Evolutionary conservation across 2,888 invertebrate genomes (phyloP), one percentile per base, ranked within the genome.

Genomic region (Drosophila fungiperda): DNA sequence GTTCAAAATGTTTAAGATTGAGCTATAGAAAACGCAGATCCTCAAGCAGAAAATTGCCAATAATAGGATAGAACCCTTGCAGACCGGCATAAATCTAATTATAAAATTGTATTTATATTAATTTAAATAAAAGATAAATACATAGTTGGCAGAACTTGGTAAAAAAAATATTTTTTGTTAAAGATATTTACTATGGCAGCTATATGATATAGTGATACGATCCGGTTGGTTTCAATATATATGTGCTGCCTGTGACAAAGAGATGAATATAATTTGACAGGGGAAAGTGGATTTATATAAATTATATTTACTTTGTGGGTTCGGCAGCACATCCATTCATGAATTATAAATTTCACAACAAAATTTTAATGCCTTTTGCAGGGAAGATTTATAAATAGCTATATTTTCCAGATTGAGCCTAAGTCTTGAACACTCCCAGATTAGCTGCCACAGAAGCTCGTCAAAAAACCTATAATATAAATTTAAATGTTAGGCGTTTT

Each of bases 41-140:
- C 33, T 54, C 36, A 55, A 52, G 52, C 42, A 38, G 12, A 20
- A 45, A 50, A 45, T 26, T 55, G 54, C n/a, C 59, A 52, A 29
- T 38, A 40, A 29, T n/a, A 4, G 7, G 4, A 23, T 15, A 23
- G 15, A 45, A 23, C 23, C 7, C 15, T 23, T 45, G 23, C 7
- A 23, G 23, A 20, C 45, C 20, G 42, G 42, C 6, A 20, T 42
- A 15, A 12, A 45, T 42, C 20, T 42, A 20, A 45, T 12, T 45
- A 20, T 20, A 7, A 7, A 45, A 20, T 8, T 17, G 9, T 23
- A 12, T 23, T 15, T 45, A 7, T 26, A 45, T 17, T 38, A 8
- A 38, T 45, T 45, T 7, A 4, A 23, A 45, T 45, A 38, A 8
- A 3, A 17, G 8, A 35, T 12, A 11, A 4, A 35, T 35, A 35